Evolutionary conservation across 35 echinoderm and acorn worm genomes (phyloP), one percentile per base, ranked within the genome.

Genomic region (Lytechinus variegatus): DNA sequence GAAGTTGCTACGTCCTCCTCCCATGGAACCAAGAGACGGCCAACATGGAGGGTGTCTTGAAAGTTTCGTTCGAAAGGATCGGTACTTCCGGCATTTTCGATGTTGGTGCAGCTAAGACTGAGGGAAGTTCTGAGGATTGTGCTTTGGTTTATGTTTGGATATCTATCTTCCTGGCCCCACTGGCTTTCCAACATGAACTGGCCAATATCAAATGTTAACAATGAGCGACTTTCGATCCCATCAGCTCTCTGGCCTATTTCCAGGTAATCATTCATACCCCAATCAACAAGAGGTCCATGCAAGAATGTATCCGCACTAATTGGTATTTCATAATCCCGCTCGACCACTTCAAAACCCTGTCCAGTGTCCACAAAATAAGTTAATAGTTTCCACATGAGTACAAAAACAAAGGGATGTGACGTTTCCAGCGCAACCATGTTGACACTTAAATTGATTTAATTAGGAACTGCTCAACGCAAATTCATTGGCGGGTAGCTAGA

Each of bases 191-290:
- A 12, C 87, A 33, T 2, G 51, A 89, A 89, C 87, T 89, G 87
- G 52, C 52, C 19, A 9, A 89, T 51, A 28, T 89, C 87, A 53
- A 89, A 89, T 51, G 27, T 51, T 89, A 89, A 8, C 87, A 89
- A 89, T 5, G 28, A 5, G 87, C 87, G 87, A 51, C 87, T 89
- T 89, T 89, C 87, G 27, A 89, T 89, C 52, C 24, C 19, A 29
- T 89, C 87, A 8, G 28, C 87, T 19, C 87, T 89, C 87, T 89
- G 87, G 9, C 87, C 87, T 10, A 89, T 89, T 89, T 89, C 87
- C 9, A 89, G 28, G 27, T 89, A 89, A 51, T 89, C 87, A 53
- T 89, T 9, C 28, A 89, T 89, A 53, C 87, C 87, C 87, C 28
- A 27, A 16, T 89, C 8, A 2, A 29, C 19, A 16, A 29, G 13